Evolutionary conservation across 2,113 vertebrate species (phyloP).

Genomic region (Ariopsis seemanni): DNA sequence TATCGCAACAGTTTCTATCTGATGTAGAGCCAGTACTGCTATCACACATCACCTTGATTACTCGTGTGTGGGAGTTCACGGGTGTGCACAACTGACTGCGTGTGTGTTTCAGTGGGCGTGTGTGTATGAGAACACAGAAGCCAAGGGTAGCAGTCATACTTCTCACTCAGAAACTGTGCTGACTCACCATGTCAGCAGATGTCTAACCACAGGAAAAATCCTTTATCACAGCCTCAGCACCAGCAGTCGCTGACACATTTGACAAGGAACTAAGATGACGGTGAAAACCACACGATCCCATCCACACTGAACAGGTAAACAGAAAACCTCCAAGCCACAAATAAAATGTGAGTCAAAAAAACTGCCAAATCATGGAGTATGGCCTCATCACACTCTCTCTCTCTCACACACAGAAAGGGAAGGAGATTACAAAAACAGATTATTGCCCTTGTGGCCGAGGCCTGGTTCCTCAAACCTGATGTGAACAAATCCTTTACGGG

Average conservation of each 20-base stretch:
- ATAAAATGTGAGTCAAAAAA: slow-evolving; percentile 35
- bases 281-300: slow-evolving; percentile 21
- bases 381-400: neutral
- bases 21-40: slow-evolving; percentile 55
- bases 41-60: slow-evolving; percentile 51
- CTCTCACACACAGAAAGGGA: slow-evolving; percentile 1
- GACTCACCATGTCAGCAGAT: slow-evolving; percentile 47
- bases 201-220: slow-evolving; percentile 45
- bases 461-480: slow-evolving; percentile 47
- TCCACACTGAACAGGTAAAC: slow-evolving; percentile 28
- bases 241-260: slow-evolving; percentile 1
- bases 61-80: slow-evolving; percentile 51
- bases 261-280: slow-evolving; percentile 16
- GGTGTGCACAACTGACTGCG: slow-evolving; percentile 46
- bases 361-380: slow-evolving; percentile 25
- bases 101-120: slow-evolving; percentile 51
- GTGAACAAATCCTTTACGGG: slow-evolving; percentile 40
- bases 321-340: slow-evolving; percentile 35
- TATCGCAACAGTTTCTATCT: slow-evolving; percentile 61
- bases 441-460: slow-evolving; percentile 40
- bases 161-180: slow-evolving; percentile 53
- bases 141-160: slow-evolving; percentile 20
- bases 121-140: slow-evolving; percentile 38
- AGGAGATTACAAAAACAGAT: slow-evolving; percentile 40
- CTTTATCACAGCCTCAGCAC: neutral